Evolutionary conservation across 2,797 vertebrate genomes (phyloP), one percentile per base, ranked within the genome.

Genomic region (Paramormyrops hopkinsi): DNA sequence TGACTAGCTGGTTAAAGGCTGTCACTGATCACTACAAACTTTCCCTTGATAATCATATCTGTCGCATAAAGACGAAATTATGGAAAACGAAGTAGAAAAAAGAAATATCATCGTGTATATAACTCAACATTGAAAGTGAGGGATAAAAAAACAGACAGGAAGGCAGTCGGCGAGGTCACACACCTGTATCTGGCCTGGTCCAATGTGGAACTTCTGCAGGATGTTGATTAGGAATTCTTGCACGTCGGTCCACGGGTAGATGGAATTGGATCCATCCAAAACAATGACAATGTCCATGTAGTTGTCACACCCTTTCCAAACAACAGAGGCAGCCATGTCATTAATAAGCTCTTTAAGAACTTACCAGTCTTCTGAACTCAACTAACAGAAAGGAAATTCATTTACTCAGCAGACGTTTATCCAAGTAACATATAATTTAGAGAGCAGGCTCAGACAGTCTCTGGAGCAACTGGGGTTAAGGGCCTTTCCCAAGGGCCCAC

Each of bases 261-360:
- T 99, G 92, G 98, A 99, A 95, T 99, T 99, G 90, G 99, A 99
- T 8, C 99, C 99, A 14, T 99, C 99, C 94, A 99, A 95, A 19
- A 99, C 99, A 0, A 99, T 99, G 90, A 99, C 94, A 56, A 99
- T 99, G 93, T 99, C 99, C 98, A 99, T 99, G 92, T 97, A 99
- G 1, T 98, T 99, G 94, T 99, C 98, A 94, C 99, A 99, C 90
- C 97, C 99, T 99, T 94, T 9, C 89, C 86, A 90, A 86, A 90
- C 33, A 92, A 0, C 9, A 69, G 25, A 37, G 48, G 69, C 59
- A 86, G 17, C 17, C 14, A 37, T 1, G 44, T 50, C 17, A 17
- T 37, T 62, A 62, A 44, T 11, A 44, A 87, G 33, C 17, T 87
- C 29, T 22, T 46, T 62, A 44, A 6, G 4, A 53, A 19, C 25